Percentiles rank a stretch among this genome's conserved stretches.
Conservation (phyloP, 1,140 invertebrate species). For the Ectropis grisescens region DNA sequence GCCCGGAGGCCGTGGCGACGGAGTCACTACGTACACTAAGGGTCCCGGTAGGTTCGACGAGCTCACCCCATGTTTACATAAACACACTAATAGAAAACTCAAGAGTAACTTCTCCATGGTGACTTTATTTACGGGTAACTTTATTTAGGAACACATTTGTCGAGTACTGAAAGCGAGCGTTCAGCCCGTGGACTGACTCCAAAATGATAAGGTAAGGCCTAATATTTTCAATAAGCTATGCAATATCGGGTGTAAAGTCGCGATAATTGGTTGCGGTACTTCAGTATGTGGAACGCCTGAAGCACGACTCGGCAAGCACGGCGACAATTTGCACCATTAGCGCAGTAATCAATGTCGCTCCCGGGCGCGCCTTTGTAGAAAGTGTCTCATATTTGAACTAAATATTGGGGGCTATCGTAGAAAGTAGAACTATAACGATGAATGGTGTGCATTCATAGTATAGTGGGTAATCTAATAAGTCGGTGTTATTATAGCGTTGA, state of each 20-base stretch:
- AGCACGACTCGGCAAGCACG: conserved; percentile 37
- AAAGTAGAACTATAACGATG: too few relatives aligned
- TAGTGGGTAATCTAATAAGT: too few relatives aligned
- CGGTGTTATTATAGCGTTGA: too few relatives aligned
- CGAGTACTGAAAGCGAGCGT: conserved; percentile 15
- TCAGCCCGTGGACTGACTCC: conserved; percentile 26
- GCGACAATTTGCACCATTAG: conserved; percentile 58
- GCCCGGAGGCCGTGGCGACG: conserved; percentile 30
- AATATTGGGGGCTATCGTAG: conserved; percentile 23
- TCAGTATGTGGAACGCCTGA: conserved; percentile 41
- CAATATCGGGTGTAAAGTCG: conserved; percentile 32
- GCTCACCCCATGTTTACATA: conserved; percentile 17
- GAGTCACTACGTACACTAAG: conserved; percentile 53
- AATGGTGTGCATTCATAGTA: too few relatives aligned
- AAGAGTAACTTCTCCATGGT: conserved; percentile 32
- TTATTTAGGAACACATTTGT: conserved; percentile 17
- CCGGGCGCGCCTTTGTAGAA: conserved; percentile 30
- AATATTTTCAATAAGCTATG: conserved; percentile 36
- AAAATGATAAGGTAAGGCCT: conserved; percentile 32
- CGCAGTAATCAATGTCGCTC: conserved; percentile 43
- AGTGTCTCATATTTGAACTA: conserved; percentile 60
- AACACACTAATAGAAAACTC: conserved; percentile 24
- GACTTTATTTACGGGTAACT: conserved; percentile 18
- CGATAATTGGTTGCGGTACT: conserved; percentile 64
- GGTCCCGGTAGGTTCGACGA: conserved; percentile 38